These are phyloP conservation scores for Trichoplusia ni DNA, from an alignment of 1,140 invertebrate genomes.

Conservation along the genomic window DNA sequence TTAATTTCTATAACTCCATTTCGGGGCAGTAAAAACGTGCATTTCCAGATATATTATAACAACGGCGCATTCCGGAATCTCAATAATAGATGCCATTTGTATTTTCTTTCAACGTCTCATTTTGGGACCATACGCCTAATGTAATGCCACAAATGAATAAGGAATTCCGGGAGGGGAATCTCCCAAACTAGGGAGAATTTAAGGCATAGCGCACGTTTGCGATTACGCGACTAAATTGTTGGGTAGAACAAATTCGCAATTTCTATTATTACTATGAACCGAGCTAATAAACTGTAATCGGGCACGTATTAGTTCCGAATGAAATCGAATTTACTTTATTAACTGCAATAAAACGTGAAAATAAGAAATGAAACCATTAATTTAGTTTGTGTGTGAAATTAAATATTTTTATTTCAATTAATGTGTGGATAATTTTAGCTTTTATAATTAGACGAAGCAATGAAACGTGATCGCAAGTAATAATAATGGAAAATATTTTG, in stretches of 20 bases:
- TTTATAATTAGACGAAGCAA: too few relatives aligned
- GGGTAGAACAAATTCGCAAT: conserved; percentile 19
- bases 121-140: conserved; percentile 67
- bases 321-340: too few relatives aligned
- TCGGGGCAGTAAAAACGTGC: conserved; percentile 6
- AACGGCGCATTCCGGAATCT: conserved; percentile 48
- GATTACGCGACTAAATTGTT: conserved; percentile 31
- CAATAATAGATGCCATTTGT: conserved; percentile 57
- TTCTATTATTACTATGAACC: conserved; percentile 13
- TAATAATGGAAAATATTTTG: too few relatives aligned
- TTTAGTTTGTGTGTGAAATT: conserved; percentile 1
- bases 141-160: conserved; percentile 68
- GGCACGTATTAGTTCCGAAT: conserved; percentile 15
- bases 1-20: conserved; percentile 24
- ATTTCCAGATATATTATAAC: conserved; percentile 15
- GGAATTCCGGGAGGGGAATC: conserved; percentile 59
- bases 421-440: too few relatives aligned
- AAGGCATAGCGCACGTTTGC: conserved; percentile 26
- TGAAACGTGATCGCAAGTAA: too few relatives aligned
- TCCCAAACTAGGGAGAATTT: conserved; percentile 45
- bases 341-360: too few relatives aligned
- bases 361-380: too few relatives aligned
- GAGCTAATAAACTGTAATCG: conserved; percentile 12
- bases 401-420: too few relatives aligned
- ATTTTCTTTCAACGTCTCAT: conserved; percentile 63